Conservation (phyloP, 2,113 vertebrate genomes). For the Prietella phreatophila region DNA sequence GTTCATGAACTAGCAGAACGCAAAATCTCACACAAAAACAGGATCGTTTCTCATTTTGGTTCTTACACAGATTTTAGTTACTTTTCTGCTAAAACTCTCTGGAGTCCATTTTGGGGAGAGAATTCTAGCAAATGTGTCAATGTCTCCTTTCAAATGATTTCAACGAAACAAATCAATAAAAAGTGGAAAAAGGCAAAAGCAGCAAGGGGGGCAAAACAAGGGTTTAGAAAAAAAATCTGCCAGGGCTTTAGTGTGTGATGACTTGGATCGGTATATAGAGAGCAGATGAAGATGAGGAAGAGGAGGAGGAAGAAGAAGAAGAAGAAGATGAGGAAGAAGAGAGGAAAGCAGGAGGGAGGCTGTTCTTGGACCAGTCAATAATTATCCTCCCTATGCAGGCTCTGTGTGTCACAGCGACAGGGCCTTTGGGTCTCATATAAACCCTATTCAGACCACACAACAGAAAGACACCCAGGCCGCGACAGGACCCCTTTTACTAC, state of each 20-base stretch:
- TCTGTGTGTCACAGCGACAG: conserved; percentile 34
- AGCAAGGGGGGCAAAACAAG: not conserved
- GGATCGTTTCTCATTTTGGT: not conserved
- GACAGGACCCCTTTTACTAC: conserved; percentile 36
- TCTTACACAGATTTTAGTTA: not conserved
- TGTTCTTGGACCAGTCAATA: conserved; percentile 40
- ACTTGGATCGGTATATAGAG: not conserved
- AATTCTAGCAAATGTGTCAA: not conserved
- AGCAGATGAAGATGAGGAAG: not conserved
- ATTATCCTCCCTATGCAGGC: conserved; percentile 42
- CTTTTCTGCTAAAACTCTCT: not conserved
- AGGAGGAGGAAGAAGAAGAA: not conserved
- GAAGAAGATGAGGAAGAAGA: not conserved
- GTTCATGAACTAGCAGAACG: not conserved
- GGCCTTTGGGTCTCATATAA: conserved; percentile 46
- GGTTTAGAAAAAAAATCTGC: conserved; percentile 8
- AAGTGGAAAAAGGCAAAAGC: not conserved
- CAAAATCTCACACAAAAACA: not conserved
- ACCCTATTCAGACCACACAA: conserved; percentile 52
- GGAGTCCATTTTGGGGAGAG: not conserved
- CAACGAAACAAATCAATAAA: conserved; percentile 12
- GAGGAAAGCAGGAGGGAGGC: conserved; percentile 18
- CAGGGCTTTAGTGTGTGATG: conserved; percentile 1
- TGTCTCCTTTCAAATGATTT: not conserved
- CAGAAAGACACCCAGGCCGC: conserved; percentile 35